Base-by-base conservation (phyloP, 2,888 invertebrate genomes). In the Philereme vetulata region DNA sequence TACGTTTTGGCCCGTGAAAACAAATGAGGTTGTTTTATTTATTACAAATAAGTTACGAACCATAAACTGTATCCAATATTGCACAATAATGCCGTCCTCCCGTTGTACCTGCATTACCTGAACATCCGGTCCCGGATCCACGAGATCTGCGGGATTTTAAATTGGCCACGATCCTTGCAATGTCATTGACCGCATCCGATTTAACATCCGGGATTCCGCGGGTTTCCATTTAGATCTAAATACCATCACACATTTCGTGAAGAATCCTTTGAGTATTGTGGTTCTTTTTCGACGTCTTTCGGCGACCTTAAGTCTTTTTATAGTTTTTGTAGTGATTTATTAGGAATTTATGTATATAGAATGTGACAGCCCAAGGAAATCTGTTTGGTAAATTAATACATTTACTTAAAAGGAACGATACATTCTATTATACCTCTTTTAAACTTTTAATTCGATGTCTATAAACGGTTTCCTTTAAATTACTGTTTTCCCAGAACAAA, bases 121-220 rank as follows among this genome's bases (percentile, higher is more conserved):
- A 21, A 21, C 21, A 21, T 21, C 21, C 21, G 21, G 21, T 21
- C 21, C 21, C 21, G 11, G 21, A 44, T 6, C 21, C 44, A 44
- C 5, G 10, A 44, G 44, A 44, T 44, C 44, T 21, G 43, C 2
- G 43, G 7, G 7, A 36, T 36, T 6, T 4, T 51, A 33, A 8
- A 21, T 5, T 21, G 42, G 40, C 43, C 43, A 11, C 36, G 44
- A 48, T 48, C 5, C 8, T 42, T 49, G 32, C 36, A 36, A 36
- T 49, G 55, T 32, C 36, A 32, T 49, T 49, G 55, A 56, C 55
- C 36, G 21, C 44, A 36, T 10, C 34, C 54, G 21, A 21, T 21
- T 21, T 2, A 21, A 35, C n/a, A 5, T 4, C 10, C 5, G 5
- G n/a, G 33, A 8, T 33, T 34, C 42, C 21, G 33, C 32, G 21